phyloP scores from a whole-genome alignment of 2,797 vertebrate species.

The Coranthus polyacanthus region DNA sequence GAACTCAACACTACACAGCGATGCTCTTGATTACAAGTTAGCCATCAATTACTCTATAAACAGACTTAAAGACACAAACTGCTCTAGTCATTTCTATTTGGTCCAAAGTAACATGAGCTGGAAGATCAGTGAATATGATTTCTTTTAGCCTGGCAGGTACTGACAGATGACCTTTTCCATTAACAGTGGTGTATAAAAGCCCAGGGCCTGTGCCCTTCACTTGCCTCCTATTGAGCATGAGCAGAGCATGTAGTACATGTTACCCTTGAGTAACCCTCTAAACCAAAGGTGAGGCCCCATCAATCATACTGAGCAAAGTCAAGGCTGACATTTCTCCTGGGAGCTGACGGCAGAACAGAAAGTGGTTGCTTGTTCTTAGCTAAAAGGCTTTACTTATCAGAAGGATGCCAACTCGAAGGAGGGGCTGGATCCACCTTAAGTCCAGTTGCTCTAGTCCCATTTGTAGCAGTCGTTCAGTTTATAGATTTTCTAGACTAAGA shows the following conservation, averaged over 20 bases:
- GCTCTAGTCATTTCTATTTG: slow-evolving; percentile 3
- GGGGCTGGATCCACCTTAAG: not conserved
- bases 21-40: no score
- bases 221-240: slow-evolving; percentile 60
- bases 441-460: no score
- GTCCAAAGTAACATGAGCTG: slow-evolving; percentile 9
- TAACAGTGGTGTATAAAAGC: slow-evolving; percentile 49
- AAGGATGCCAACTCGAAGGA: slow-evolving; percentile 17
- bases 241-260: slow-evolving; percentile 67
- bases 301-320: slow-evolving; percentile 75
- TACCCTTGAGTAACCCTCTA: slow-evolving; percentile 64
- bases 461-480: no score
- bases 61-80: not conserved
- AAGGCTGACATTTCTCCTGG: slow-evolving; percentile 61
- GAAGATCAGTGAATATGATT: slow-evolving; percentile 36
- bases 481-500: no score
- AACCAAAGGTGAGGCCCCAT: slow-evolving; percentile 72
- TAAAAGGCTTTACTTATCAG: slow-evolving; percentile 62
- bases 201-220: slow-evolving; percentile 46
- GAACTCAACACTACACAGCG: no score
- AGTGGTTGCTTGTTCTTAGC: slow-evolving; percentile 55
- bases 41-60: slow-evolving; percentile 21
- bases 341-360: slow-evolving; percentile 69
- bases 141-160: slow-evolving; percentile 52
- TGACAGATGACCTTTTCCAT: slow-evolving; percentile 71